A percentile compares a stretch with the other conserved stretches of the same genome.
Evolutionary conservation across 53 echinoderm and acorn worm genomes (phyloP).

Genomic region (Echinometra lucunter): DNA sequence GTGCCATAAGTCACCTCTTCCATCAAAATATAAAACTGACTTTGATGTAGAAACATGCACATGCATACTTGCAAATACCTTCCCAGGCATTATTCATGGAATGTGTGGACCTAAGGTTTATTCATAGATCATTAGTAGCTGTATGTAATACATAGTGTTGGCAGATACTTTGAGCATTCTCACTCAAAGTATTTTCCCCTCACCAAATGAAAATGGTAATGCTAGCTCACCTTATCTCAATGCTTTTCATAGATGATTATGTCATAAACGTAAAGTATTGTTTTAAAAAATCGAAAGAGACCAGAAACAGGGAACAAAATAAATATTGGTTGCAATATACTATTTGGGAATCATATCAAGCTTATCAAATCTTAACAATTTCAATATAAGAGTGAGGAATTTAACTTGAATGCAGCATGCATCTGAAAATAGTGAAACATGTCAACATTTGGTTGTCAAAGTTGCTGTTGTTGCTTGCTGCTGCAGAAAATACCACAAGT

Average conservation of each 20-base stretch:
- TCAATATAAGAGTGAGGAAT: neutral
- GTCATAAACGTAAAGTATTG: too few species aligned
- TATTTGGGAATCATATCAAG: neutral
- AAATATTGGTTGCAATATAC: neutral
- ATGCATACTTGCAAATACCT: neutral
- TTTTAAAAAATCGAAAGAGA: neutral
- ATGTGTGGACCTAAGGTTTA: neutral
- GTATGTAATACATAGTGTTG: neutral
- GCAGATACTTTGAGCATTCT: too few species aligned
- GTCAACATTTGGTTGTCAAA: neutral
- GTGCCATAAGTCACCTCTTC: neutral
- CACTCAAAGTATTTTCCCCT: neutral
- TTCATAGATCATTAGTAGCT: neutral
- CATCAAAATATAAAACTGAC: neutral
- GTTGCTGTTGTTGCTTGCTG: slow-evolving; percentile 6
- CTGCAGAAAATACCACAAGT: neutral
- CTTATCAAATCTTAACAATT: neutral
- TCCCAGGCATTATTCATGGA: neutral
- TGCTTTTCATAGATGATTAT: neutral
- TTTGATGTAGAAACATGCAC: neutral
- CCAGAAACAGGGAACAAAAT: neutral
- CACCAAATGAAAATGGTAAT: neutral
- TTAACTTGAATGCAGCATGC: neutral
- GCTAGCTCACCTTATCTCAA: neutral
- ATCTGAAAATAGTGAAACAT: neutral